Percentiles rank a stretch among this genome's conserved stretches.
These are phyloP conservation scores for Drosophila borborema DNA, from an alignment of 2,888 invertebrate species.

Conservation along the genomic window DNA sequence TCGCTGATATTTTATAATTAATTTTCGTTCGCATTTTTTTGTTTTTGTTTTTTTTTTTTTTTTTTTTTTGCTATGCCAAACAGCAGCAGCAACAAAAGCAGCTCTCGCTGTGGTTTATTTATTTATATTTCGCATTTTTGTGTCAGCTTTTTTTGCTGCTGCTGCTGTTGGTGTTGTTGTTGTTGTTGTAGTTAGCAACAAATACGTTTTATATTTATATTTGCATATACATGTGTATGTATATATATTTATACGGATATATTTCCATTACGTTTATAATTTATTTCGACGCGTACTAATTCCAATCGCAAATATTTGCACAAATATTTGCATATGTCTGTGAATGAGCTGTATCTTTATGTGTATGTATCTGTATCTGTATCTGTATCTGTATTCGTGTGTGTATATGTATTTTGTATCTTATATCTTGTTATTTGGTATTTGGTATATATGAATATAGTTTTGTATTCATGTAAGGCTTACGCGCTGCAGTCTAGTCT, in stretches of 20 bases:
- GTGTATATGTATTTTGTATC: conserved; percentile 24
- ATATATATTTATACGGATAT: conserved; percentile 8
- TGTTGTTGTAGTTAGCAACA: conserved; percentile 34
- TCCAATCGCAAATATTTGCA: conserved; percentile 70
- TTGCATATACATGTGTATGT: background rate
- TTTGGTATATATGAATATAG: conserved; percentile 10
- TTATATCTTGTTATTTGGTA: conserved; percentile 13
- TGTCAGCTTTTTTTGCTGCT: conserved; percentile 48
- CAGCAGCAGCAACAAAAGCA: conserved; percentile 30
- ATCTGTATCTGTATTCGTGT: conserved; percentile 27
- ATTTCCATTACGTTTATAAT: conserved; percentile 51
- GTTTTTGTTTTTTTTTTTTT: conserved; percentile 31
- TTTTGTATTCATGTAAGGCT: conserved; percentile 54
- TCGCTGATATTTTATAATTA: conserved; percentile 71
- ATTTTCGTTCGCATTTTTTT: conserved; percentile 60
- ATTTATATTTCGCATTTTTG: conserved; percentile 64
- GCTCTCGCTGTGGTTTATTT: conserved; percentile 37
- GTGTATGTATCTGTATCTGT: conserved; percentile 17
- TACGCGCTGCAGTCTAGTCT: conserved; percentile 29
- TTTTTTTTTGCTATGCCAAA: conserved; percentile 37
- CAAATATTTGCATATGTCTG: conserved; percentile 57
- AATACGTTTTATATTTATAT: conserved; percentile 30
- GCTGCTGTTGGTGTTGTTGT: conserved; percentile 31
- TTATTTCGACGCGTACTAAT: conserved; percentile 73
- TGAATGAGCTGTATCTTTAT: conserved; percentile 24